Evolutionary conservation across 2,797 vertebrate species (phyloP).

Genomic region (Megaceryle alcyon): DNA sequence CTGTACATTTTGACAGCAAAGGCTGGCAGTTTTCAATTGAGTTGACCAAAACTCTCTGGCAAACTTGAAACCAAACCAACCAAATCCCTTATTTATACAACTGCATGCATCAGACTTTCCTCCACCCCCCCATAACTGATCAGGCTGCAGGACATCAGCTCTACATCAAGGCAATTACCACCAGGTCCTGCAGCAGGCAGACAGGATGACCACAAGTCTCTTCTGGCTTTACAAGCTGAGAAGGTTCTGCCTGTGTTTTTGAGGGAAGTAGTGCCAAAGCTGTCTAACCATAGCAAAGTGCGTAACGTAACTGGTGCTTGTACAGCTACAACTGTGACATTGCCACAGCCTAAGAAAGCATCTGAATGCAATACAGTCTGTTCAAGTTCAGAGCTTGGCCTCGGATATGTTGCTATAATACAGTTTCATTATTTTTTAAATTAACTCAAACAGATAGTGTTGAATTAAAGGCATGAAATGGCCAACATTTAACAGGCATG

Average conservation of each 20-base stretch:
- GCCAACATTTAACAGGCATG: neutral
- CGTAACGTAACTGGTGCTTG: neutral
- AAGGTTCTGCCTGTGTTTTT: neutral
- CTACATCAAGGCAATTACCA: neutral
- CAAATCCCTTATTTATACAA: conserved; percentile 42
- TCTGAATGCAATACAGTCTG: rapidly evolving
- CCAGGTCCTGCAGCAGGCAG: neutral
- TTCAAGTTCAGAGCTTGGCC: neutral
- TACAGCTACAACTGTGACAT: neutral
- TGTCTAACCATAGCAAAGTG: neutral
- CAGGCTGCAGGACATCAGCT: neutral
- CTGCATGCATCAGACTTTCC: neutral
- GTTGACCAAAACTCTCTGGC: neutral
- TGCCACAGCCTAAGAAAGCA: neutral
- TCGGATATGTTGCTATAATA: neutral
- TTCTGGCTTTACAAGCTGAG: neutral
- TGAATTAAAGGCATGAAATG: neutral
- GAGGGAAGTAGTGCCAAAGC: neutral
- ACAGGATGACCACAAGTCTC: neutral
- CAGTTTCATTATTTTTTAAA: neutral
- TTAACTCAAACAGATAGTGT: neutral
- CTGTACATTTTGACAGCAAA: neutral
- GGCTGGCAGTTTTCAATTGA: neutral
- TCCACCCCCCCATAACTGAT: neutral
- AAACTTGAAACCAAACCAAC: conserved; percentile 27